Base-by-base conservation (phyloP, 2,888 invertebrate species). In the Cerastis leucographa region DNA sequence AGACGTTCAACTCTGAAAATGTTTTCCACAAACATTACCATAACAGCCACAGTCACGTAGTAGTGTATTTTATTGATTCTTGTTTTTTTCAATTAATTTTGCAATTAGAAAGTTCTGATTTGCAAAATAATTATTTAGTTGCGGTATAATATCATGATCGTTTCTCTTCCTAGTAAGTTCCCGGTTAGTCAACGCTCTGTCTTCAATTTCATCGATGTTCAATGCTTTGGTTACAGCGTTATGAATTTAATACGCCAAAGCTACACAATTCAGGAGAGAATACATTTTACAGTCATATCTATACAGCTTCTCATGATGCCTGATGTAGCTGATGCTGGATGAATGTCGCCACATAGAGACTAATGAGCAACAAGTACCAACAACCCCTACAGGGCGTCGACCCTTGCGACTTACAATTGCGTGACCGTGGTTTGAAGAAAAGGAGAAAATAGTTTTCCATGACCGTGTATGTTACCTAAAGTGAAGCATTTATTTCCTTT, bases 381-480 rank as follows among this genome's bases (percentile, higher is more conserved):
- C 83, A 22, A 64, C 51, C 71, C 75, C 56, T 12, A 22, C 54
- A 78, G 78, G 66, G 29, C 86, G 74, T 62, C 62, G 78, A 83
- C 83, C 84, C 40, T 42, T 42, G 44, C 11, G 40, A n/a, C 40
- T 66, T 17, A 66, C 49, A 59, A 19, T 75, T 44, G 76, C 85
- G 74, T 77, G 85, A 85, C 82, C 56, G 56, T 40, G 42, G 35
- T 19, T 62, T 19, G 12, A 76, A 66, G 12, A 64, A 80, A 62
- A 61, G 0, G 29, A 56, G 35, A 70, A 73, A 66, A 72, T 51
- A 46, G 17, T 51, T 74, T 77, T 76, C 68, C 49, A 51, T 54
- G 17, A 40, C 68, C 64, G 66, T 80, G 59, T 73, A 22, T 49
- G 49, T 84, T 66, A 77, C 70, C 71, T 40, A 69, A 46, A 42